These are phyloP conservation scores for Drosophila ficusphila DNA, from an alignment of 1,140 invertebrate genomes.

Conservation along the genomic window DNA sequence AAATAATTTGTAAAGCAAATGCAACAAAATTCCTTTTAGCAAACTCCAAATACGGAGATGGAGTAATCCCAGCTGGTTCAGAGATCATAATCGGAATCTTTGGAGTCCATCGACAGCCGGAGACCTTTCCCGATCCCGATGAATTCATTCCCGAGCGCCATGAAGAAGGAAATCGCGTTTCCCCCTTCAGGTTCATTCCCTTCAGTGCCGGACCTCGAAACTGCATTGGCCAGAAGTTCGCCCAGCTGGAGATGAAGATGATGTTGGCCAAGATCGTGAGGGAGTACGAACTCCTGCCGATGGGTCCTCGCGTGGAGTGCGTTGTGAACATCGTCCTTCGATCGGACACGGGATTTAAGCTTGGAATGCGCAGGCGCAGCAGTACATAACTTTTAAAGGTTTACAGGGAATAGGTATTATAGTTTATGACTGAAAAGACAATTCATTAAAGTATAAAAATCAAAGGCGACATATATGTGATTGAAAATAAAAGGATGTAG, in stretches of 20 bases:
- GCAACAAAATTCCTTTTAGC: constrained; percentile 30
- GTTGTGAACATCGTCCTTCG: constrained; percentile 69
- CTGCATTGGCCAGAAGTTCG: constrained; percentile 87
- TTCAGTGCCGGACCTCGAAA: constrained; percentile 90
- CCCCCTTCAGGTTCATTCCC: constrained; percentile 87
- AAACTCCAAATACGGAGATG: constrained; percentile 40
- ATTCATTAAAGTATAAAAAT: too few relatives aligned
- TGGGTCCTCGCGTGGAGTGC: constrained; percentile 66
- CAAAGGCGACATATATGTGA: too few relatives aligned
- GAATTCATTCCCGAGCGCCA: constrained; percentile 89
- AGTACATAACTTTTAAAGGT: not conserved
- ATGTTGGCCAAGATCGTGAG: constrained; percentile 74
- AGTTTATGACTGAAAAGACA: not conserved
- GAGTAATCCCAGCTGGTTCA: constrained; percentile 59
- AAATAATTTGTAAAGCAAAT: not conserved
- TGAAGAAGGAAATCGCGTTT: constrained; percentile 67
- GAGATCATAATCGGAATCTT: constrained; percentile 58
- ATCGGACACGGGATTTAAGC: constrained; percentile 63
- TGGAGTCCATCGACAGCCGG: constrained; percentile 61
- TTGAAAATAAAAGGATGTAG: too few relatives aligned
- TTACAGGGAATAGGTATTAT: not conserved
- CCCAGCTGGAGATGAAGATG: constrained; percentile 78
- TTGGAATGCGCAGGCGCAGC: constrained; percentile 55
- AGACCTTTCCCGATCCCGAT: constrained; percentile 29
- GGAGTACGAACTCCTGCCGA: constrained; percentile 82